Conservation (phyloP, 2,113 vertebrate species). For the cat (Felis catus) region DNA sequence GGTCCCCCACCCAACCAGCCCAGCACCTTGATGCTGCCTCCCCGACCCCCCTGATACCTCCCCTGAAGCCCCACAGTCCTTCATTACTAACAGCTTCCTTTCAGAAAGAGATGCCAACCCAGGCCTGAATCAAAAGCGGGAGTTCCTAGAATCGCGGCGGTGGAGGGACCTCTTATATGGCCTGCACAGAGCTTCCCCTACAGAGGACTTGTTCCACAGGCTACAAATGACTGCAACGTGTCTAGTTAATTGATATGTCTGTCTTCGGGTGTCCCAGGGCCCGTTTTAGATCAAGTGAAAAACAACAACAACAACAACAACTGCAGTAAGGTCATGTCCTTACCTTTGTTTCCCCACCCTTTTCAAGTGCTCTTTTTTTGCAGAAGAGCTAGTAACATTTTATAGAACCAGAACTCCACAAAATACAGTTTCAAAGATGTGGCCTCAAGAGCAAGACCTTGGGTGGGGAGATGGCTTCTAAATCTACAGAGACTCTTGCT, state of each 20-base stretch:
- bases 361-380: background rate
- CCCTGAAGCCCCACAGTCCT: background rate
- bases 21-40: background rate
- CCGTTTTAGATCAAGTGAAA: background rate
- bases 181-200: background rate
- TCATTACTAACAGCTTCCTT: background rate
- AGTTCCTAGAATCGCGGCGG: background rate
- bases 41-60: background rate
- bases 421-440: background rate
- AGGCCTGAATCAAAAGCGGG: background rate
- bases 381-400: background rate
- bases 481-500: background rate
- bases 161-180: background rate
- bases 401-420: background rate
- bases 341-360: background rate
- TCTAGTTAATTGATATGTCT: background rate
- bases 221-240: background rate
- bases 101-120: background rate
- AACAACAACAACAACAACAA: background rate
- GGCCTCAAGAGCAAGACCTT: background rate
- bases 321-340: background rate
- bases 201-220: background rate
- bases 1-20: background rate
- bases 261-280: background rate
- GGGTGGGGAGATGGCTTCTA: background rate